Evolutionary conservation across 2,113 vertebrate genomes (phyloP).

Genomic region (Ellobius talpinus): DNA sequence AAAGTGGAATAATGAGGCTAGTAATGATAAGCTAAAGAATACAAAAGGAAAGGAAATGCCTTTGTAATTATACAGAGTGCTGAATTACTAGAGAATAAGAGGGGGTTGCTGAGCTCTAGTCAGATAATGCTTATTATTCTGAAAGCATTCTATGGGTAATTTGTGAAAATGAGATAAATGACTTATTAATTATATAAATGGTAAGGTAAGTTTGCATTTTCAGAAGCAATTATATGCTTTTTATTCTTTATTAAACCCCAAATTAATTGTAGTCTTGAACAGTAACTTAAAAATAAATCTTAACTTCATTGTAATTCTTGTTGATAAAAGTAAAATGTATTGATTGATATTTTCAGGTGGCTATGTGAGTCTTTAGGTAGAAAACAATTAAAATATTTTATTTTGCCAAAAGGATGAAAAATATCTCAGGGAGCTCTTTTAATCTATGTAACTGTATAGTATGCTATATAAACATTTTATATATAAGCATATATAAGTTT

Average conservation of each 20-base stretch:
- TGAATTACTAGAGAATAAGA: constrained; percentile 51
- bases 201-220: constrained; percentile 22
- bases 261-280: constrained; percentile 43
- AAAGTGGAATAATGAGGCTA: constrained; percentile 49
- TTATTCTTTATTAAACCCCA: constrained; percentile 40
- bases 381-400: constrained; percentile 1
- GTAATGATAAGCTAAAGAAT: constrained; percentile 45
- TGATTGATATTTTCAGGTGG: background rate
- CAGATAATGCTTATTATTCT: constrained; percentile 69
- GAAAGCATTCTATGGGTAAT: constrained; percentile 54
- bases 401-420: constrained; percentile 34
- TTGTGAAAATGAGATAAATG: constrained; percentile 61
- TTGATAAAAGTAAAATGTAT: background rate
- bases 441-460: background rate
- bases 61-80: constrained; percentile 62
- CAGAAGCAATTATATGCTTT: background rate
- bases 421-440: background rate
- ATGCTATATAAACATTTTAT: background rate
- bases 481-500: too few relatives aligned
- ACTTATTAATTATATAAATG: constrained; percentile 64
- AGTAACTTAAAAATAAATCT: constrained; percentile 55
- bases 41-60: constrained; percentile 67
- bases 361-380: constrained; percentile 5
- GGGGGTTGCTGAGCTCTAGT: constrained; percentile 43
- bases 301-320: constrained; percentile 46